A percentile compares a stretch with the other conserved stretches of the same genome.
Evolutionary conservation across 2,797 vertebrate genomes (phyloP).

Genomic region (Sarcophilus harrisii): DNA sequence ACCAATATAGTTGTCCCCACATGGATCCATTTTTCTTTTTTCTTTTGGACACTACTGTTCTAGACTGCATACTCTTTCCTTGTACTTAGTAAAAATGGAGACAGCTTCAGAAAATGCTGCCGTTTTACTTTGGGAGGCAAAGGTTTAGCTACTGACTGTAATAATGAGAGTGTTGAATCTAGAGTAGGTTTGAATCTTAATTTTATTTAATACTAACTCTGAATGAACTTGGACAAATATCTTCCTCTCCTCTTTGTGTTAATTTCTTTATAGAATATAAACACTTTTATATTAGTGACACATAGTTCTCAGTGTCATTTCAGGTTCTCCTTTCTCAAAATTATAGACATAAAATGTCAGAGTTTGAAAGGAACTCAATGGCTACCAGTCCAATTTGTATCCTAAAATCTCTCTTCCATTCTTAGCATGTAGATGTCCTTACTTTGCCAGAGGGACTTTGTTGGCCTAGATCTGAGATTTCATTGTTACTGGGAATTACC

Average conservation of each 20-base stretch:
- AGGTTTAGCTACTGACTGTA: neutral
- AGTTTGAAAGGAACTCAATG: neutral
- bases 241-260: neutral
- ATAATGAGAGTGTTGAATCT: neutral
- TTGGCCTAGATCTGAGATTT: neutral
- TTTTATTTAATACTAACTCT: neutral
- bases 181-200: neutral
- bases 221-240: neutral
- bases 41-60: neutral
- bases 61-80: neutral
- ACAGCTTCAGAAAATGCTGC: neutral
- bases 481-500: neutral
- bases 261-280: neutral
- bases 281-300: neutral
- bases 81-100: neutral
- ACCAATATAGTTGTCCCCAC: neutral
- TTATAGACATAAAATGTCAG: neutral
- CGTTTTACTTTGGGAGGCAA: neutral
- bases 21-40: neutral
- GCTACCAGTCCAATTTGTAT: neutral
- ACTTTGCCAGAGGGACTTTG: neutral
- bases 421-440: neutral
- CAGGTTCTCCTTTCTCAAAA: neutral
- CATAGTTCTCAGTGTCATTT: neutral
- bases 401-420: neutral